phyloP scores from a whole-genome alignment of 2,797 vertebrate genomes.

The Tangara arthus region DNA sequence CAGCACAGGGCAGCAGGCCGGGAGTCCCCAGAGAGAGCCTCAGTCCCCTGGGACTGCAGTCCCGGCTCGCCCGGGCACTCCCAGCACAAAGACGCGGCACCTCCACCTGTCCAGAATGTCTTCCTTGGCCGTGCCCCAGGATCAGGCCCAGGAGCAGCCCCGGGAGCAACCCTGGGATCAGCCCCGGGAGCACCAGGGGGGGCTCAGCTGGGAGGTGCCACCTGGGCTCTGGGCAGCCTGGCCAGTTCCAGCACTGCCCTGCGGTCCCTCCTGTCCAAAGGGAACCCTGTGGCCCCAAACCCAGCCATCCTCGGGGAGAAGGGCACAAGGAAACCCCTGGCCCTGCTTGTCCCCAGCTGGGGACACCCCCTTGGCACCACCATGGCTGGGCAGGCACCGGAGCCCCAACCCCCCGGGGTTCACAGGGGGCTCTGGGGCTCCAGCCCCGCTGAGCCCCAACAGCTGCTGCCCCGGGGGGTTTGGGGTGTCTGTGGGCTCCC shows the following conservation, averaged over 20 bases:
- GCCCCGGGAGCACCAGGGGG: neutral
- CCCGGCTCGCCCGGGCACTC: accelerated
- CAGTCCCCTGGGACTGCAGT: neutral
- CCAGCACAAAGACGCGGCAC: neutral
- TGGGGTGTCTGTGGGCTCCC: neutral
- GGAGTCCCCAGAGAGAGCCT: neutral
- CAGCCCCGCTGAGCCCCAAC: accelerated
- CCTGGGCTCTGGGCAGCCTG: neutral
- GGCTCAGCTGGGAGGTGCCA: neutral
- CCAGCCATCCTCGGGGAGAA: neutral
- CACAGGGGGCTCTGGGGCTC: neutral
- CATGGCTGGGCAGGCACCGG: accelerated
- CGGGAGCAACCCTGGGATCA: neutral
- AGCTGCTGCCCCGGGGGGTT: neutral
- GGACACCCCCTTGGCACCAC: neutral
- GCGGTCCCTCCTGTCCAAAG: neutral
- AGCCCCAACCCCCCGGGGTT: neutral
- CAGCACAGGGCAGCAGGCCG: accelerated
- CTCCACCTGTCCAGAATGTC: neutral
- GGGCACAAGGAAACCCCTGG: neutral
- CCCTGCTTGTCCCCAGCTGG: accelerated
- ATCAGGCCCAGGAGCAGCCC: neutral
- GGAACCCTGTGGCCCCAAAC: neutral
- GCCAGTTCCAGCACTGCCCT: neutral
- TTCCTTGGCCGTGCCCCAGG: neutral